A percentile compares a stretch with the other conserved stretches of the same genome.
phyloP scores from a whole-genome alignment of 2,113 vertebrate species.

The Heteronetta atricapilla region DNA sequence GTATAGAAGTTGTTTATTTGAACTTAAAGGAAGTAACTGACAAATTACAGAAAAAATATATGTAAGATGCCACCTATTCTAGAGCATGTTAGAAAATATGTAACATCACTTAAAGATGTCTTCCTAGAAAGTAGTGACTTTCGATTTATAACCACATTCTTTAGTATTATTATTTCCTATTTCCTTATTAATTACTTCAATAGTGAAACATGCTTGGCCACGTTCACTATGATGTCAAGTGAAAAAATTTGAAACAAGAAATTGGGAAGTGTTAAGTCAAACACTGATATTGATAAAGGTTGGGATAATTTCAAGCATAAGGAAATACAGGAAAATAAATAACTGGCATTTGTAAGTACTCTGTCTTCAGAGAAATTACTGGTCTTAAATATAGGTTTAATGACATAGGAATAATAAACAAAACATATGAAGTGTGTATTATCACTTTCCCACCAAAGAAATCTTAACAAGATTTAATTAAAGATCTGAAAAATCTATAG shows the following conservation, averaged over 20 bases:
- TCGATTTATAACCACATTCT: not conserved
- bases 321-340: not conserved
- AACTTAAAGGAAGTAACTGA: not conserved
- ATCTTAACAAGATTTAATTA: not conserved
- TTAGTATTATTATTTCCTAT: too few species aligned
- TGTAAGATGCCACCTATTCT: not conserved
- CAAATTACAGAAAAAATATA: not conserved
- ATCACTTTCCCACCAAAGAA: not conserved
- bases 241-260: conserved; percentile 3
- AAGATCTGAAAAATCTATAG: not conserved
- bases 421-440: not conserved
- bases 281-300: not conserved
- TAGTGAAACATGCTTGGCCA: not conserved
- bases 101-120: not conserved
- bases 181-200: not conserved
- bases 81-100: not conserved
- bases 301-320: not conserved
- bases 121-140: not conserved
- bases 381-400: conserved; percentile 37
- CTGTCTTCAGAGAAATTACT: conserved; percentile 25
- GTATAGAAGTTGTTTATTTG: not conserved
- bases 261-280: conserved; percentile 14
- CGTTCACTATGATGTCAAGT: not conserved
- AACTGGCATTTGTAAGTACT: conserved; percentile 28
- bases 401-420: not conserved